These are phyloP conservation scores for Corythoichthys haematopterus DNA, from an alignment of 2,113 vertebrate species.

Conservation along the genomic window DNA sequence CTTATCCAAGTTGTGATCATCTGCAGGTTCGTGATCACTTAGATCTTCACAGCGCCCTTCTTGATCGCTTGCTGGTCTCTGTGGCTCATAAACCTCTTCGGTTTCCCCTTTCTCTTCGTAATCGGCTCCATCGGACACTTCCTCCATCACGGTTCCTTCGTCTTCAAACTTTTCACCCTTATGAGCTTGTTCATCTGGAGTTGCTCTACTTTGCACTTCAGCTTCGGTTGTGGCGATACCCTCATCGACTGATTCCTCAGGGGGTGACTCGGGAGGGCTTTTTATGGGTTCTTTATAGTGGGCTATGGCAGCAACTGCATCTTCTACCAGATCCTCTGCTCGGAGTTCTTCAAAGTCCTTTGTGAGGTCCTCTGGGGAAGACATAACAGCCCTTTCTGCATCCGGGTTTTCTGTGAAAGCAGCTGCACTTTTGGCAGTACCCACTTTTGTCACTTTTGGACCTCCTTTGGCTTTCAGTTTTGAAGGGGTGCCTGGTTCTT, in stretches of 20 bases:
- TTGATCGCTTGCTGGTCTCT: conserved; percentile 65
- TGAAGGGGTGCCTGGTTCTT: conserved; percentile 66
- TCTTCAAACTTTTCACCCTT: conserved; percentile 88
- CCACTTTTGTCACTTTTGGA: conserved; percentile 72
- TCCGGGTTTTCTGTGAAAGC: conserved; percentile 71
- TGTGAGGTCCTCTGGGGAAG: conserved; percentile 92
- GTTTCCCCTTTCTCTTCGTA: conserved; percentile 90
- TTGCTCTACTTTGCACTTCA: conserved; percentile 84
- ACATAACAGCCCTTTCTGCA: conserved; percentile 85
- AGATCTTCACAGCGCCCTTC: conserved; percentile 49
- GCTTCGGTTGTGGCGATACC: conserved; percentile 89
- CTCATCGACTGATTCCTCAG: conserved; percentile 82
- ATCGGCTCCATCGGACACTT: conserved; percentile 83
- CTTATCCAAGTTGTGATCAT: conserved; percentile 57
- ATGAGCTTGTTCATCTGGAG: conserved; percentile 81
- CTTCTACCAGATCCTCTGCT: conserved; percentile 78
- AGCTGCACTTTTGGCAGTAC: conserved; percentile 52
- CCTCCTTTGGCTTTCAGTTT: conserved; percentile 87
- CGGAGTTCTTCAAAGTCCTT: conserved; percentile 91
- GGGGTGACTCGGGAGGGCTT: conserved; percentile 72
- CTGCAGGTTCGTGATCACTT: conserved; percentile 68
- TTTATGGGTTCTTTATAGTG: conserved; percentile 69
- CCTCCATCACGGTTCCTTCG: conserved; percentile 87
- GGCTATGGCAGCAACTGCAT: conserved; percentile 65
- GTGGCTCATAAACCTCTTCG: conserved; percentile 83